Conservation (phyloP, 2,113 vertebrate species). For the Micronisus gabar region DNA sequence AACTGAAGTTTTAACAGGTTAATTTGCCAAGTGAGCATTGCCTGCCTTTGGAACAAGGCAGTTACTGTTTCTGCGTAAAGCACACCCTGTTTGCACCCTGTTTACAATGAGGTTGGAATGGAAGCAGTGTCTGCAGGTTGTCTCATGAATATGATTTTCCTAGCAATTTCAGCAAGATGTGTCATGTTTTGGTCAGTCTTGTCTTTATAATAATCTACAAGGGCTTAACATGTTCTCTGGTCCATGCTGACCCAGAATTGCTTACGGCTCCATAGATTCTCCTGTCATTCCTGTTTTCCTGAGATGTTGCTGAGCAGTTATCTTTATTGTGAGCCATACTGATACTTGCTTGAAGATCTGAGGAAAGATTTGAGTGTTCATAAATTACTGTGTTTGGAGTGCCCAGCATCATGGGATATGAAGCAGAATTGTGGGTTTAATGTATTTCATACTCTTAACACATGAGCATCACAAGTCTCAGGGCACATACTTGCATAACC, state of each 20-base stretch:
- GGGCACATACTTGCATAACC: not conserved
- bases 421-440: not conserved
- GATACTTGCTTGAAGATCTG: not conserved
- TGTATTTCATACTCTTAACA: not conserved
- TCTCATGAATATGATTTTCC: not conserved
- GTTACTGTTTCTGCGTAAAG: not conserved
- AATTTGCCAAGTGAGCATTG: not conserved
- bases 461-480: not conserved
- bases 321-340: not conserved
- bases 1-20: not conserved
- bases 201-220: not conserved
- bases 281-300: not conserved
- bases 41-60: not conserved
- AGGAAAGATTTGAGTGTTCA: not conserved
- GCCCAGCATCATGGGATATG: not conserved
- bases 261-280: not conserved
- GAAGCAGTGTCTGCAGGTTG: not conserved
- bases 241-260: not conserved
- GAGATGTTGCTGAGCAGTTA: not conserved
- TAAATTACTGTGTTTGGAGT: not conserved
- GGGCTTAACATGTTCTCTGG: not conserved
- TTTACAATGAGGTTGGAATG: not conserved
- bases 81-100: fast-evolving
- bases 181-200: not conserved
- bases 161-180: not conserved